A percentile compares a stretch with the other conserved stretches of the same genome.
These are phyloP conservation scores for Erinaceus europaeus DNA, from an alignment of 2,113 vertebrate genomes.

Conservation along the genomic window DNA sequence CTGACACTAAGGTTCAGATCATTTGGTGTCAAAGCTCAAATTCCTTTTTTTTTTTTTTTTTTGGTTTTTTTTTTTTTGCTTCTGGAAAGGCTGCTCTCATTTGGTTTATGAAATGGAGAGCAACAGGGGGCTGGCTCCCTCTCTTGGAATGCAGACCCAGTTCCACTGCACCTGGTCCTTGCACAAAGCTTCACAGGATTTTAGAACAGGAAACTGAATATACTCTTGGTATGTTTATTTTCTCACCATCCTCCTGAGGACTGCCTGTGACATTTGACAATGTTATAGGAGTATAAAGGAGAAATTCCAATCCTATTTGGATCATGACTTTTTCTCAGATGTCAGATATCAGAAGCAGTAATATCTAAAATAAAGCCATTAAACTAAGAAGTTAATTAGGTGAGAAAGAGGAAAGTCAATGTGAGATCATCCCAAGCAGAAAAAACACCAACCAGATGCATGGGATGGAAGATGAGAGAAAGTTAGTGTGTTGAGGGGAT, in stretches of 20 bases:
- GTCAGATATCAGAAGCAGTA: too few relatives aligned
- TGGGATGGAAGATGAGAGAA: background rate
- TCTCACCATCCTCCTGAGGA: background rate
- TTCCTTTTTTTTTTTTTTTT: background rate
- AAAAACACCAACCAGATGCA: background rate
- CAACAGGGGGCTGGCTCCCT: background rate
- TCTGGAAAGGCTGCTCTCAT: background rate
- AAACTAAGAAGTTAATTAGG: background rate
- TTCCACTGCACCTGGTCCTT: background rate
- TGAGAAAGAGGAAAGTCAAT: background rate
- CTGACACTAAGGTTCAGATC: background rate
- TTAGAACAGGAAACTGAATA: background rate
- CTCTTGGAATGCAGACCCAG: background rate
- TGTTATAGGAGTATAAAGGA: background rate
- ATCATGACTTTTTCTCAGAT: background rate
- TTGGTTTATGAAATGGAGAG: background rate
- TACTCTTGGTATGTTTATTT: background rate
- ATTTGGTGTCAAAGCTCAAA: background rate
- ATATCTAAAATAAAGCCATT: background rate
- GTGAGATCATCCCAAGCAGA: background rate
- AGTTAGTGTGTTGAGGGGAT: background rate
- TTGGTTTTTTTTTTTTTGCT: too few relatives aligned
- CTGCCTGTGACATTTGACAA: background rate
- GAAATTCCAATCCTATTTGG: background rate
- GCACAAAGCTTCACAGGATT: background rate